Evolutionary conservation across 2,113 vertebrate species (phyloP), one percentile per base, ranked within the genome.

Genomic region (Hepsetus odoe): DNA sequence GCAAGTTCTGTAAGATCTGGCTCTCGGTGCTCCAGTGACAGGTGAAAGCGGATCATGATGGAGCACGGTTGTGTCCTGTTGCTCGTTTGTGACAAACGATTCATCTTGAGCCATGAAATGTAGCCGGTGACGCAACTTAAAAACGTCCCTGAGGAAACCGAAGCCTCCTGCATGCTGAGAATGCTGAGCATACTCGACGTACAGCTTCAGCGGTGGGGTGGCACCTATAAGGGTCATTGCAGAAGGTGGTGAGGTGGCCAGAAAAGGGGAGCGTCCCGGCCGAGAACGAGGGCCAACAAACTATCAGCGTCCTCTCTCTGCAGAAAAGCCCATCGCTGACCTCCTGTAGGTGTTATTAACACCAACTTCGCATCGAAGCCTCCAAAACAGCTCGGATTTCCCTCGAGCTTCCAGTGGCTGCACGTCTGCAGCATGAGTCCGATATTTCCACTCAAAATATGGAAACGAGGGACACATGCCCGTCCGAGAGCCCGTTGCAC

Each of bases 211-310:
- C 73, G 77, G 62, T 46, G 65, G 70, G 40, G 32, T 28, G 61
- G 35, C 51, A 79, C 70, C 59, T 73, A 65, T 44, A 80, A 67
- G 69, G 66, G 49, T 80, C 77, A 65, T 35, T 61, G 64, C 64
- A 80, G 24, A 55, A 55, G n/a, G 55, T 44, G 24, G n/a, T 73
- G 77, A 24, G 18, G 35, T 66, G 77, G 58, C 65, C 24, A 65
- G 35, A 32, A 22, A 38, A 65, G 38, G 61, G 18, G 61, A 38
- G 18, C 32, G 7, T 5, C 11, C 9, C 2, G 24, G 6, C 11
- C 11, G 24, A 62, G 26, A 16, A 20, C 24, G 1, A 14, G 56
- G 0, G 56, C 24, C 24, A 30, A 7, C 1, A 11, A 9, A 24
- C 22, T 6, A 11, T 2, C 3, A 30, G 12, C 12, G 30, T 24